These are phyloP conservation scores for Apamea sordens DNA, from an alignment of 2,888 invertebrate species.

Conservation along the genomic window DNA sequence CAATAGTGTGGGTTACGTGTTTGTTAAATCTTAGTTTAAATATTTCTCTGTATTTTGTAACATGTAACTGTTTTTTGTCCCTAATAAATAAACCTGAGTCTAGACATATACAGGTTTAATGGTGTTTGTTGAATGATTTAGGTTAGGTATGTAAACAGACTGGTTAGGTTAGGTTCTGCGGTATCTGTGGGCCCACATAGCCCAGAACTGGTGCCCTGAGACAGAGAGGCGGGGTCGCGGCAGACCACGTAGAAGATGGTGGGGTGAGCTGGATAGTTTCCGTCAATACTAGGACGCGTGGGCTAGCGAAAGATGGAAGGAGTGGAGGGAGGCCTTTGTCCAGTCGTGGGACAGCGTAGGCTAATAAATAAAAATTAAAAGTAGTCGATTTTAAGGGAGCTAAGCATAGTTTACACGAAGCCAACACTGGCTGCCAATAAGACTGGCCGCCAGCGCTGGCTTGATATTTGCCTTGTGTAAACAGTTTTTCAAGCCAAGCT, in stretches of 20 bases:
- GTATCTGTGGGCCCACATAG: not conserved
- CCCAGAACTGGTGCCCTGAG: no score
- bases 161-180: not conserved
- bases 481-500: no score
- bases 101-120: no score
- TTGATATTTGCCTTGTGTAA: no score
- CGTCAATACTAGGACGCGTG: not conserved
- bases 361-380: not conserved
- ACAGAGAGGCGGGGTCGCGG: not conserved
- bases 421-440: no score
- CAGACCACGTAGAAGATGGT: not conserved
- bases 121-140: not conserved
- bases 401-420: no score
- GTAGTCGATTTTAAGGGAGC: not conserved
- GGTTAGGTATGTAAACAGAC: not conserved
- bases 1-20: no score
- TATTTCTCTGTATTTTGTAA: no score
- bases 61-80: no score
- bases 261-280: not conserved
- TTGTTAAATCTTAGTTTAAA: no score
- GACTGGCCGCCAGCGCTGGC: no score
- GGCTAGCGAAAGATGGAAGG: not conserved
- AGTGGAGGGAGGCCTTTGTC: not conserved
- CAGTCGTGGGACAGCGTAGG: not conserved
- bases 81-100: no score